These are phyloP conservation scores for Leptestheria dahalacensis DNA, from an alignment of 1,140 invertebrate genomes.

Conservation along the genomic window DNA sequence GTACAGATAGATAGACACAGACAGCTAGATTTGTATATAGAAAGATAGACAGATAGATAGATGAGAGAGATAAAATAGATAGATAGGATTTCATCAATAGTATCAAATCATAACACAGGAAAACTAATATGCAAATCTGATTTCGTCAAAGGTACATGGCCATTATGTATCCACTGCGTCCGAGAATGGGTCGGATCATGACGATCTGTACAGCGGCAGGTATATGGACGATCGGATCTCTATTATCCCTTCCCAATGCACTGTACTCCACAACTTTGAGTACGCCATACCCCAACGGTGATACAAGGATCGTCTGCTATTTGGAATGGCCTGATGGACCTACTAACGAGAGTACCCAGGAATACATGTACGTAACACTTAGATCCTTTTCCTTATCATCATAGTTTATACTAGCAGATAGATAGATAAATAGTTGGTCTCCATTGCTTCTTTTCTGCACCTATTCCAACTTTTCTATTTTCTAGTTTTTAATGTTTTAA, in stretches of 20 bases:
- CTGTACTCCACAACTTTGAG: conserved; percentile 58
- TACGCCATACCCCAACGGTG: conserved; percentile 31
- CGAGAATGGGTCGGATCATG: conserved; percentile 58
- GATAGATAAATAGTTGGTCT: too few species aligned
- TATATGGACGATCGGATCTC: conserved; percentile 62
- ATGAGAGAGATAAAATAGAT: too few species aligned
- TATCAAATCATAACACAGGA: too few species aligned
- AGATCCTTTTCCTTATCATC: too few species aligned
- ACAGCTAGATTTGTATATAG: too few species aligned
- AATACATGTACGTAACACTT: conserved; percentile 54
- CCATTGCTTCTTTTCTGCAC: too few species aligned
- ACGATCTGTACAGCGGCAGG: conserved; percentile 63
- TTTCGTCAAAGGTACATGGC: conserved; percentile 60
- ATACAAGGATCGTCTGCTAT: conserved; percentile 55
- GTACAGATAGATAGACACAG: too few species aligned
- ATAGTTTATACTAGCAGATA: too few species aligned
- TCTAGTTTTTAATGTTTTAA: too few species aligned
- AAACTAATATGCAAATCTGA: background rate
- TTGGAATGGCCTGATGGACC: conserved; percentile 63
- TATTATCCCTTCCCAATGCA: conserved; percentile 66
- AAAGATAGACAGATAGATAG: too few species aligned
- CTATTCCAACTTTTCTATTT: too few species aligned
- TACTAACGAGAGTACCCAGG: conserved; percentile 47
- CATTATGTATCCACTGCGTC: conserved; percentile 75
- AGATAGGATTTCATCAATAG: too few species aligned